phyloP scores from a whole-genome alignment of 2,113 vertebrate genomes.

The Catharus bicknelli region DNA sequence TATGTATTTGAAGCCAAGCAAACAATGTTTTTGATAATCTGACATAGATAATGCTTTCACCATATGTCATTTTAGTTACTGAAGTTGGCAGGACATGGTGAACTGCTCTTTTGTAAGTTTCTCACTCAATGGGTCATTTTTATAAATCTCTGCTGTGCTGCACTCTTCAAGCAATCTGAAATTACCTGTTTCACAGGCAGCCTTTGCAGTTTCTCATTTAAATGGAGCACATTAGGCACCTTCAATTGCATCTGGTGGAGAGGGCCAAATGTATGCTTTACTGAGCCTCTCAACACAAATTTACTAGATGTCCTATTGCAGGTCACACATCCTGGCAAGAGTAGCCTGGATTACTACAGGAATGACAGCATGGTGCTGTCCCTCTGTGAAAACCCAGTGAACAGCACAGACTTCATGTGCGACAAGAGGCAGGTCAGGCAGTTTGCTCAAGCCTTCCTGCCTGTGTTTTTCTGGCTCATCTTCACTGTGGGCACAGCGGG shows the following conservation, averaged over 20 bases:
- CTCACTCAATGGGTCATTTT: neutral
- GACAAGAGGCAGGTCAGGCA: conserved; percentile 65
- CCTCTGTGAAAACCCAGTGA: neutral
- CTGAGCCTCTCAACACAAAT: neutral
- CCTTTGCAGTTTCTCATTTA: neutral
- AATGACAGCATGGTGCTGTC: neutral
- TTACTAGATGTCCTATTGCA: conserved; percentile 4
- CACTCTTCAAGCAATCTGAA: neutral
- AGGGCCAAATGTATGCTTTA: neutral
- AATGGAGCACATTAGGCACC: neutral
- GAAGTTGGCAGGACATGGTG: neutral
- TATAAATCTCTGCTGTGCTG: neutral
- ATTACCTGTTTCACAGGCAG: fast-evolving
- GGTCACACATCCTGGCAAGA: neutral
- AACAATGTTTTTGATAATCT: neutral
- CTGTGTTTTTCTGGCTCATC: conserved; percentile 82
- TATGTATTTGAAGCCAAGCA: neutral
- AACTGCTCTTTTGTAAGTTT: neutral
- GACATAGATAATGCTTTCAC: neutral
- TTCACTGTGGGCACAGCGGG: conserved; percentile 81
- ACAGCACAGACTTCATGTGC: conserved; percentile 51
- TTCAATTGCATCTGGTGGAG: neutral
- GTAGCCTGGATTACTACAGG: conserved; percentile 1
- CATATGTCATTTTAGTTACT: neutral
- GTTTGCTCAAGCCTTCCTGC: conserved; percentile 78